A percentile compares a stretch with the other conserved stretches of the same genome.
Evolutionary conservation across 2,113 vertebrate genomes (phyloP).

Genomic region (Tautogolabrus adspersus): DNA sequence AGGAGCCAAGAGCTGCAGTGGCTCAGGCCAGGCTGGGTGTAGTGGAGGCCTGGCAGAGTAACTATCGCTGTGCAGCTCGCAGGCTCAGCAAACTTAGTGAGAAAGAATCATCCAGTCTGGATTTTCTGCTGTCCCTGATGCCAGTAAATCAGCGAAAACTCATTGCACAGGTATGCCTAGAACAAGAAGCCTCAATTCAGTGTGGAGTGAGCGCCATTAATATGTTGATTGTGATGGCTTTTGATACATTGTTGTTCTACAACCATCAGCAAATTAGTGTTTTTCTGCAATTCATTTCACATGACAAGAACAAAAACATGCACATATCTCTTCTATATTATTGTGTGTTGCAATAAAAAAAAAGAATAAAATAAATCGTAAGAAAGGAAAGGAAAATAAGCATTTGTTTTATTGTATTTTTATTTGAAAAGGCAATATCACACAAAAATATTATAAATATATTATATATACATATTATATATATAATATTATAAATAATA

Average conservation of each 20-base stretch:
- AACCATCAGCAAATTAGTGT: background rate
- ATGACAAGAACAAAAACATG: background rate
- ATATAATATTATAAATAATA: no score
- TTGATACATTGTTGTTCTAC: background rate
- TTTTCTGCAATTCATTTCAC: background rate
- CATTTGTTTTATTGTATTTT: no score
- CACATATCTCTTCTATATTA: background rate
- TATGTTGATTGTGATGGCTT: background rate
- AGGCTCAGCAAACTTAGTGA: slow-evolving; percentile 86
- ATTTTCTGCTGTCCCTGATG: slow-evolving; percentile 86
- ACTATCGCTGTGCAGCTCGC: slow-evolving; percentile 70
- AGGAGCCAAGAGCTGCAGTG: slow-evolving; percentile 75
- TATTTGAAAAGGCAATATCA: no score
- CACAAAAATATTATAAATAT: no score
- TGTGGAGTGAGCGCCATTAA: background rate
- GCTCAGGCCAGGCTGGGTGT: slow-evolving; percentile 87
- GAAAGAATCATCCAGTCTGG: slow-evolving; percentile 80
- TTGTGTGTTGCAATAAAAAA: no score
- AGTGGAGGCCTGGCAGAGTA: slow-evolving; percentile 86
- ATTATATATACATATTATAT: no score
- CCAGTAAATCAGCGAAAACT: slow-evolving; percentile 79
- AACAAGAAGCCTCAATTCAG: background rate
- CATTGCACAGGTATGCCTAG: slow-evolving; percentile 85
- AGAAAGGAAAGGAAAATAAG: background rate
- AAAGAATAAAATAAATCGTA: background rate